phyloP scores from a whole-genome alignment of 2,888 invertebrate genomes.

The Campoplex nolae region DNA sequence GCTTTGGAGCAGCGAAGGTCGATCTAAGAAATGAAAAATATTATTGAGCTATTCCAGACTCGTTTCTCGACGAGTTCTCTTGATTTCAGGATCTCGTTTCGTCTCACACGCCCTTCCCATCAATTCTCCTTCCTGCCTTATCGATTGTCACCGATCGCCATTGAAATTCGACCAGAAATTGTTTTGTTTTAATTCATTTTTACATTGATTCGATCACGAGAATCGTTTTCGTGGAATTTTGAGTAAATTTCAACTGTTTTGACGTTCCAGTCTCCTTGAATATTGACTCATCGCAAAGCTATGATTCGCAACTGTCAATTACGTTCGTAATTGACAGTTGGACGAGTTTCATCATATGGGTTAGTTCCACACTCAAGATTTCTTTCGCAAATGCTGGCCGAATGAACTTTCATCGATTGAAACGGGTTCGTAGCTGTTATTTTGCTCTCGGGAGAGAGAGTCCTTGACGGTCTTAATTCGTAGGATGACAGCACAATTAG shows the following conservation, averaged over 20 bases:
- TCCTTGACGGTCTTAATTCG: constrained; percentile 1
- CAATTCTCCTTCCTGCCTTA: too few relatives aligned
- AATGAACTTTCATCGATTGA: neutral
- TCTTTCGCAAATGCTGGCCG: neutral
- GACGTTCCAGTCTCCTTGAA: neutral
- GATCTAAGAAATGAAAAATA: neutral
- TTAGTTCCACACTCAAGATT: neutral
- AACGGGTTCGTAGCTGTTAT: neutral
- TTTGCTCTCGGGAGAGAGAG: neutral
- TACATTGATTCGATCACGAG: neutral
- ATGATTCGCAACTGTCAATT: neutral
- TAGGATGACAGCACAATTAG: constrained; percentile 25
- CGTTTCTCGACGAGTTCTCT: neutral
- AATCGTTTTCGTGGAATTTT: neutral
- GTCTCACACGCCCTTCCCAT: too few relatives aligned
- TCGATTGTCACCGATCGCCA: too few relatives aligned
- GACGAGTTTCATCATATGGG: neutral
- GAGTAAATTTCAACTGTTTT: neutral
- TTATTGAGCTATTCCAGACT: neutral
- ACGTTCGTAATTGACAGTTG: neutral
- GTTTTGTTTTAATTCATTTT: neutral
- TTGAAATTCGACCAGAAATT: neutral
- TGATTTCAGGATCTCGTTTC: neutral
- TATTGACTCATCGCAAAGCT: neutral
- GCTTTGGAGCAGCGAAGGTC: constrained; percentile 12